Base-by-base conservation (phyloP, 2,113 vertebrate species). In the Sprattus sprattus region DNA sequence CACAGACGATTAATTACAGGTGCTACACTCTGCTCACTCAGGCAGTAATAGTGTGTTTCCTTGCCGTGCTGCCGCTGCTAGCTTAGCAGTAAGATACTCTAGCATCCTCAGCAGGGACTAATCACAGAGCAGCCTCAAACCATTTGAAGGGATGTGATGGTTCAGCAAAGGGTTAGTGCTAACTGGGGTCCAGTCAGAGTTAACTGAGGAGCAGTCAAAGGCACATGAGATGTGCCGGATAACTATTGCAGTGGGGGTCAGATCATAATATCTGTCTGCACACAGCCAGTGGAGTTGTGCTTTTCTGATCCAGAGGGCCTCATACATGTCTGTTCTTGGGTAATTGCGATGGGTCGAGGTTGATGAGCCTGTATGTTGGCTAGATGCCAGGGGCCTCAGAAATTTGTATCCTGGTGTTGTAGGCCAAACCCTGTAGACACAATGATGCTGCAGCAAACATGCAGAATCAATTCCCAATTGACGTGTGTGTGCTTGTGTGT, bases 1-100 rank as follows among this genome's bases (percentile, higher is more conserved):
- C 71, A 32, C 71, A 18, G 71, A 28, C 39, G 28, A 78, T 78
- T 78, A 78, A 78, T 39, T 67, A 67, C n/a, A 67, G 64, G n/a
- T 67, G 64, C 64, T 67, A 78, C 71, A 15, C 32, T 15, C 64
- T 25, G 22, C 60, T 67, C 60, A 4, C 60, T 4, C 64, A 71
- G n/a, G 8, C 28, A 4, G 25, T 71, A 10, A 32, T 8, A 64
- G 60, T 6, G 25, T 25, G 64, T 15, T 32, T 8, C 28, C 71
- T 28, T 39, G 28, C 25, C 71, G 3, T 39, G 3, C 71, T 78
- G 13, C 4, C 16, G 0, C 71, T 78, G 71, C 71, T 71, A 8
- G 8, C 25, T 13, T 28, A 71, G 64, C 64, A 71, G 9, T 28
- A 7, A 71, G 25, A 18, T 18, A 13, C 52, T 54, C 52, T 15